Evolutionary conservation across 2,797 vertebrate genomes (phyloP), one percentile per base, ranked within the genome.

Genomic region (Protosalanx chinensis): DNA sequence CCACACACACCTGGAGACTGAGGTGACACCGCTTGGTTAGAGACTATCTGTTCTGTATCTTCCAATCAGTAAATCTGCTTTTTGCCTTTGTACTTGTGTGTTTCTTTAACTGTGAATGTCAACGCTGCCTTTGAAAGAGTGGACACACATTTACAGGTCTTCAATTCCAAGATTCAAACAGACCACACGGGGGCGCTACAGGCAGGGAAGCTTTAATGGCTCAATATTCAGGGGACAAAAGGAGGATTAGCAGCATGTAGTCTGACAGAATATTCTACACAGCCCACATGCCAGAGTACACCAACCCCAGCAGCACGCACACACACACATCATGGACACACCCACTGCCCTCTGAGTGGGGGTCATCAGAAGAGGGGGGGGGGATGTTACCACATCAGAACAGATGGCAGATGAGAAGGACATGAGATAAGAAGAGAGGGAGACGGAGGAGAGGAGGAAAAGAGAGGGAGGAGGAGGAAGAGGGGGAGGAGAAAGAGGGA

Each of bases 51-150:
- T 32, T 71, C 80, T 85, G 85, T 82, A 73, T 80, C 79, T 77
- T 72, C 77, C 77, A 65, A 80, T 76, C 72, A 82, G 80, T 79
- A 87, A 85, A 87, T 72, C 68, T 72, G 77, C 76, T 81, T 80
- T 80, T 73, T 78, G 76, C 73, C 80, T 81, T 80, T 76, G 61
- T 79, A 82, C 32, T 57, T n/a, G 41, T 74, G 49, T 77, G 70
- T 72, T 58, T 70, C n/a, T 23, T 58, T 18, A 32, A 46, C 41
- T 12, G 41, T 46, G 41, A 1, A 46, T 46, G 12, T 46, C 7
- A 46, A 46, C 41, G 13, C 41, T 46, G 41, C 41, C 41, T 23
- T 72, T 68, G 49, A 61, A 65, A 2, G 41, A 46, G 41, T 46
- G 41, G 41, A 46, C 41, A 46, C 35, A 8, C 41, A 46, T 46